Percentiles rank a stretch among this genome's conserved stretches.
These are phyloP conservation scores for Peromyscus melanophrys DNA, from an alignment of 2,797 vertebrate species.

Conservation along the genomic window DNA sequence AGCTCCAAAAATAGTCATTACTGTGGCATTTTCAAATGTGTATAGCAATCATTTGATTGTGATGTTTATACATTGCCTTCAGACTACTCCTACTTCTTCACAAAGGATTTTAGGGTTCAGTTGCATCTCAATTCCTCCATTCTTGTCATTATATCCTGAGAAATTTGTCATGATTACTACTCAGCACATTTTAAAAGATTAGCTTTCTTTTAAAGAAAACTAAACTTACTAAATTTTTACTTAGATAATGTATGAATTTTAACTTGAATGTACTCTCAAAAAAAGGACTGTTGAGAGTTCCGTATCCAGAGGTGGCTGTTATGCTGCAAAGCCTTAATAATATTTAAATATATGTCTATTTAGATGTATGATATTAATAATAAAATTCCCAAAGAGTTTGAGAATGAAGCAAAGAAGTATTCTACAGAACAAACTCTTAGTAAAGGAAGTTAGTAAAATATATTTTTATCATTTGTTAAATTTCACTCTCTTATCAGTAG, in stretches of 20 bases:
- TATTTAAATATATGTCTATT: not conserved
- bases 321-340: not conserved
- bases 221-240: not conserved
- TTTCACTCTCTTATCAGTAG: constrained; percentile 12
- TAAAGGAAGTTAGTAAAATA: constrained; percentile 1
- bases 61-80: not conserved
- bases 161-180: not conserved
- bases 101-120: not conserved
- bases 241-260: not conserved
- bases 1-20: not conserved
- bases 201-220: not conserved
- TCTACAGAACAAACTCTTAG: not conserved
- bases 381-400: not conserved
- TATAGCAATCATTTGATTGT: not conserved
- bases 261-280: not conserved
- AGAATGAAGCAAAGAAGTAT: not conserved
- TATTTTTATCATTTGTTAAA: constrained; percentile 29
- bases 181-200: not conserved
- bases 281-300: not conserved
- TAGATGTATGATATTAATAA: not conserved
- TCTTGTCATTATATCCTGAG: not conserved
- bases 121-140: not conserved
- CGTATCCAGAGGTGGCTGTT: not conserved
- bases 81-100: not conserved
- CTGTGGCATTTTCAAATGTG: not conserved